A percentile compares a stretch with the other conserved stretches of the same genome.
Conservation (phyloP, 2,888 invertebrate species). For the Oegoconia quadripuncta region DNA sequence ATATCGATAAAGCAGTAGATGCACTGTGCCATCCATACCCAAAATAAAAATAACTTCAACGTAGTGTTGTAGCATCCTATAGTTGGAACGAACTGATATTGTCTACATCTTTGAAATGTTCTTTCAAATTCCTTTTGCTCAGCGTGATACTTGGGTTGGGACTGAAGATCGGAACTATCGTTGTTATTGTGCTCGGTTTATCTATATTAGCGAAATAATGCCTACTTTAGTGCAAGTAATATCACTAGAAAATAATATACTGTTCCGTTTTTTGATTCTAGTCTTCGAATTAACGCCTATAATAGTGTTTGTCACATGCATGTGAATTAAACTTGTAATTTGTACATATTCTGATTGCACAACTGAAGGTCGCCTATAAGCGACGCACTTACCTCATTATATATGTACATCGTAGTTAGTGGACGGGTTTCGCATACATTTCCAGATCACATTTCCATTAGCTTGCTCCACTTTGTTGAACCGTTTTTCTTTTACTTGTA, state of each 20-base stretch:
- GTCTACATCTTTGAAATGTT: too few species aligned
- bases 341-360: slow-evolving; percentile 68
- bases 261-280: slow-evolving; percentile 37
- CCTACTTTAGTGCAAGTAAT: not conserved
- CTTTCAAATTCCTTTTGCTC: not conserved
- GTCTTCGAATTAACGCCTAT: slow-evolving; percentile 53
- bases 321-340: slow-evolving; percentile 49
- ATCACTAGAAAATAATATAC: slow-evolving; percentile 15
- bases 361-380: slow-evolving; percentile 37
- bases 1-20: slow-evolving; percentile 18
- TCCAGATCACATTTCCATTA: too few species aligned
- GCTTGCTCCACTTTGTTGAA: too few species aligned
- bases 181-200: not conserved
- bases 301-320: slow-evolving; percentile 37
- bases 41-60: too few species aligned
- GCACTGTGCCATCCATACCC: slow-evolving; percentile 37
- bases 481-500: too few species aligned
- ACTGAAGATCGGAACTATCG: not conserved
- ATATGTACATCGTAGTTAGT: not conserved
- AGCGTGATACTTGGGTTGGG: not conserved
- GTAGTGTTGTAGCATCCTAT: slow-evolving; percentile 13
- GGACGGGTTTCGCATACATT: too few species aligned
- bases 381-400: not conserved
- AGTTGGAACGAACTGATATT: too few species aligned
- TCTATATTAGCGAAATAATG: slow-evolving; percentile 1